Base-by-base conservation (phyloP, 2,797 vertebrate species). In the Staurois parvus region DNA sequence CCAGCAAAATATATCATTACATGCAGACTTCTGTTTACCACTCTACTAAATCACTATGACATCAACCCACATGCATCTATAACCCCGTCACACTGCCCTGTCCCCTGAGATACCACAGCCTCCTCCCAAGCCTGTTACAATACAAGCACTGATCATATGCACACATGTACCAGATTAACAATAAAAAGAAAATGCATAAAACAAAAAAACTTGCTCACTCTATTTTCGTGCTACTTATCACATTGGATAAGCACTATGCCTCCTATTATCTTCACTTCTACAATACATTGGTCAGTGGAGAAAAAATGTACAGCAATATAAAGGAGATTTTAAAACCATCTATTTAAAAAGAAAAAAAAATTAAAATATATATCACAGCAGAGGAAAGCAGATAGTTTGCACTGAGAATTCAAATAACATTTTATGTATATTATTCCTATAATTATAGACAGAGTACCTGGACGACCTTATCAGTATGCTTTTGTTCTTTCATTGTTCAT, bases 1-100 rank as follows among this genome's bases (percentile, higher is more conserved):
- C 52, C 19, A 13, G 32, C 45, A 28, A 77, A 59, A 62, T 40
- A 84, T 56, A 69, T 73, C 64, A 76, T 77, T 72, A 62, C 48
- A 83, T 59, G 32, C 64, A 21, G 34, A 76, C 24, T 24, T 30
- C 42, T 32, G 62, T 30, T 48, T 34, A 69, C 24, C 19, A 32
- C 1, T 21, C 28, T 45, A n/a, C 28, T 79, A 24, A 29, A 70
- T 70, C 66, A 34, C 29, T 21, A 3, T 45, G 6, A 67, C 26
- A 67, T 8, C 19, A 9, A 30, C 59, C 24, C 2, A 77, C 21
- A 40, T 77, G 32, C 45, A 56, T 45, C 28, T 56, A 21, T 52
- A 15, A 13, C 24, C n/a, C 32, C 12, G 10, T 26, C 13, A 19
- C 42, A 13, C 6, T 28, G 62, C 40, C 17, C 59, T 48, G 40